phyloP scores from a whole-genome alignment of 1,140 invertebrate species.

The Grapholita molesta region DNA sequence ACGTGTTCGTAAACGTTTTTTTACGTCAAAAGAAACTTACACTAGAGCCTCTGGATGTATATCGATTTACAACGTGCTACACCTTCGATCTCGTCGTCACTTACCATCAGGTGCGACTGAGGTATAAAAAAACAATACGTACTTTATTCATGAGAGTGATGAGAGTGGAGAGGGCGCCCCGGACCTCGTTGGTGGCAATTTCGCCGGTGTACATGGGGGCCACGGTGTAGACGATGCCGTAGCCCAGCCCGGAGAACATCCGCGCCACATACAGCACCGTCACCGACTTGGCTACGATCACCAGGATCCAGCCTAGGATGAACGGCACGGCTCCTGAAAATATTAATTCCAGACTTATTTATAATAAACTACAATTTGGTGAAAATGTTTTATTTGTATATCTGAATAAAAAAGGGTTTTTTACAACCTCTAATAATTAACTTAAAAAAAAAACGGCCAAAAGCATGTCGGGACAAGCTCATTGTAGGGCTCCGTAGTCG shows the following conservation, averaged over 20 bases:
- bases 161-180: constrained; percentile 84
- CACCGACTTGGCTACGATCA: constrained; percentile 78
- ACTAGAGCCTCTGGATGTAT: too few species aligned
- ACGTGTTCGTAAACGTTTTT: too few species aligned
- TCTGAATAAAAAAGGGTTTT: too few species aligned
- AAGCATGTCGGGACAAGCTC: too few species aligned
- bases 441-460: too few species aligned
- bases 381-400: too few species aligned
- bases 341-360: not conserved
- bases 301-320: constrained; percentile 82
- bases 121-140: constrained; percentile 39
- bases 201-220: constrained; percentile 84
- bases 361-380: not conserved
- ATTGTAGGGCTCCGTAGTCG: too few species aligned
- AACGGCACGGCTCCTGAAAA: constrained; percentile 78
- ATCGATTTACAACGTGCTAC: too few species aligned
- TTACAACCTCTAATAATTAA: too few species aligned
- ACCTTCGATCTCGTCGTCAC: too few species aligned
- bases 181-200: constrained; percentile 82
- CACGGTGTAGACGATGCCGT: constrained; percentile 82
- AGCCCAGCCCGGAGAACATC: constrained; percentile 82
- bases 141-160: constrained; percentile 82
- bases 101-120: too few species aligned
- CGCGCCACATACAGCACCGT: constrained; percentile 76
- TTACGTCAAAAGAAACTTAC: too few species aligned